A percentile compares a stretch with the other conserved stretches of the same genome.
Evolutionary conservation across 2,113 vertebrate genomes (phyloP).

Genomic region (Gopherus flavomarginatus): DNA sequence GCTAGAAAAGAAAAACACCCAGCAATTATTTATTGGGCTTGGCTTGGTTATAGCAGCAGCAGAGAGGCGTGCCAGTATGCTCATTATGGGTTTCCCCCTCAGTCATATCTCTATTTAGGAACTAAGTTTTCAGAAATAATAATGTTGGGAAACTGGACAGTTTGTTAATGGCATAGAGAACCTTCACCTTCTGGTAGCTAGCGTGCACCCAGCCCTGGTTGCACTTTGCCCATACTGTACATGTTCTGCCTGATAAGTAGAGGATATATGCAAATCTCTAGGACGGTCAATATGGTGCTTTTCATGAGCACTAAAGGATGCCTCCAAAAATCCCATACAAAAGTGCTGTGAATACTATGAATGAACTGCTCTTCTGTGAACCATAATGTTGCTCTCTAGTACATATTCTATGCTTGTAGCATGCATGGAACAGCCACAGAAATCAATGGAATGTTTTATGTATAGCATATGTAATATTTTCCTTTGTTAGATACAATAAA

Average conservation of each 20-base stretch:
- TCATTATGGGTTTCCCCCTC: slow-evolving; percentile 12
- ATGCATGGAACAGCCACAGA: background rate
- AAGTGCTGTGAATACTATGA: background rate
- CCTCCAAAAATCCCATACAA: background rate
- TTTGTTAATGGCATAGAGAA: background rate
- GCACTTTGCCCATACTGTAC: background rate
- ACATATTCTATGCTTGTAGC: background rate
- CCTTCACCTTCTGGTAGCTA: background rate
- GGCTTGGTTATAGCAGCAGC: slow-evolving; percentile 13
- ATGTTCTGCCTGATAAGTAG: background rate
- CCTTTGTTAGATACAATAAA: background rate
- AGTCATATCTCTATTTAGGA: background rate
- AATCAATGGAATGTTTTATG: background rate
- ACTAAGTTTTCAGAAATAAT: background rate
- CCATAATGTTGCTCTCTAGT: background rate
- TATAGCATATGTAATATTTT: background rate
- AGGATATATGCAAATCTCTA: background rate
- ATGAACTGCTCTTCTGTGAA: background rate
- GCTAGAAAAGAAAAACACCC: slow-evolving; percentile 20
- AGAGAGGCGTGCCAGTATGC: background rate
- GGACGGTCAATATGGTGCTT: background rate
- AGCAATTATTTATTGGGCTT: slow-evolving; percentile 54
- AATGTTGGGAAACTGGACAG: background rate
- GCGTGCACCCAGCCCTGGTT: background rate
- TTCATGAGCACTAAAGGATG: background rate